A percentile compares a stretch with the other conserved stretches of the same genome.
Evolutionary conservation across 2,888 invertebrate species (phyloP).

Genomic region (Crepidodera aurea): DNA sequence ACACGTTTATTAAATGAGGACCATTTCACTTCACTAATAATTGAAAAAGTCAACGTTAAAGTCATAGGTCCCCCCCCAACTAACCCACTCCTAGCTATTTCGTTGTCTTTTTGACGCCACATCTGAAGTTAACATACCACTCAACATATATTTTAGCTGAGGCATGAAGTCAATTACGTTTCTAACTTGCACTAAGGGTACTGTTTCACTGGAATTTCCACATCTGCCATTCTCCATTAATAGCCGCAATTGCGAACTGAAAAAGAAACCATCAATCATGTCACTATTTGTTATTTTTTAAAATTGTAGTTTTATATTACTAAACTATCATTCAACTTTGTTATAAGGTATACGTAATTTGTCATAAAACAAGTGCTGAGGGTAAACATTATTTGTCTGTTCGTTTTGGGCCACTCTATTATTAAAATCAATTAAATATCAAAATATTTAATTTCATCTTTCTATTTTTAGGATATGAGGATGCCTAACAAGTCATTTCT

Average conservation of each 20-base stretch:
- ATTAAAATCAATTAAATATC: too few species aligned
- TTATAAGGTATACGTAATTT: too few species aligned
- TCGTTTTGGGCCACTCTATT: too few species aligned
- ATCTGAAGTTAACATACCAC: conserved; percentile 60
- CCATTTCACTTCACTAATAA: conserved; percentile 42
- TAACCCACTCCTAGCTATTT: conserved; percentile 69
- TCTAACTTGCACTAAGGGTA: conserved; percentile 82
- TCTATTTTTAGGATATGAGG: too few species aligned
- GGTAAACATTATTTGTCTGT: too few species aligned
- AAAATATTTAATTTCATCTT: too few species aligned
- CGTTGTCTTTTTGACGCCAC: conserved; percentile 65
- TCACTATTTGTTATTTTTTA: too few species aligned
- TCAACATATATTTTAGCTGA: conserved; percentile 86
- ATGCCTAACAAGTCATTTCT: too few species aligned
- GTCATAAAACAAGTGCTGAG: too few species aligned
- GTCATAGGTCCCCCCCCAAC: conserved; percentile 54
- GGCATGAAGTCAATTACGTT: conserved; percentile 87
- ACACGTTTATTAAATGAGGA: conserved; percentile 38
- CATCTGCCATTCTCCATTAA: conserved; percentile 80
- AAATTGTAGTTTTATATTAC: neutral
- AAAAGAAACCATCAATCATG: conserved; percentile 44
- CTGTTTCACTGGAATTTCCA: conserved; percentile 73
- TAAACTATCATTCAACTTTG: neutral
- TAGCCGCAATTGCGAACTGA: conserved; percentile 72
- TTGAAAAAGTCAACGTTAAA: conserved; percentile 41